A percentile compares a stretch with the other conserved stretches of the same genome.
Evolutionary conservation across 2,888 invertebrate genomes (phyloP).

Genomic region (Apantesis nais): DNA sequence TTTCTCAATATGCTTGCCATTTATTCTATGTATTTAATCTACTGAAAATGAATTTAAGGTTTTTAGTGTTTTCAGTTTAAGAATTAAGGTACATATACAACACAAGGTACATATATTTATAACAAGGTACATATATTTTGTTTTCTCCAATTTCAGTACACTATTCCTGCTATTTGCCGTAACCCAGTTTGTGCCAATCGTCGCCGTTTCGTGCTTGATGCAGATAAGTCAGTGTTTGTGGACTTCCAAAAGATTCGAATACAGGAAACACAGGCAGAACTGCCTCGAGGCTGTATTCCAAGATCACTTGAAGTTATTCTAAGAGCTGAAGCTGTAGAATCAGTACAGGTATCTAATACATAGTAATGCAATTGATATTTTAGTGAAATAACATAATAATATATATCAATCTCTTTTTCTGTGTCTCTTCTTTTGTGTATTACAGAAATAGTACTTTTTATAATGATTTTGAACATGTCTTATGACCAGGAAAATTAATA

Average conservation of each 20-base stretch:
- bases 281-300: constrained; percentile 98
- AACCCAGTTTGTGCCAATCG: constrained; percentile 98
- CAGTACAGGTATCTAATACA: constrained; percentile 90
- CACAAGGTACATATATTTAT: no score
- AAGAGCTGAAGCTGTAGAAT: constrained; percentile 97
- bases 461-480: no score
- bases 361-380: background rate
- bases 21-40: no score
- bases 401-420: background rate
- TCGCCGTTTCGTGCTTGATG: constrained; percentile 94
- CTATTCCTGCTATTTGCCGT: constrained; percentile 97
- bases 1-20: no score
- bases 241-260: constrained; percentile 99
- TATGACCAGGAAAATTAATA: no score
- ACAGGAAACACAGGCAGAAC: constrained; percentile 98
- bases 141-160: constrained; percentile 85
- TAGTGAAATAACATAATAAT: background rate
- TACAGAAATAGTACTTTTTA: background rate
- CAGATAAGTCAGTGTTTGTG: constrained; percentile 97
- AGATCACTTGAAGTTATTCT: constrained; percentile 97
- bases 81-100: background rate
- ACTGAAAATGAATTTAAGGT: no score
- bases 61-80: no score
- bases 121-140: no score
- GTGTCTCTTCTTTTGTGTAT: background rate